Evolutionary conservation across 2,113 vertebrate species (phyloP).

Genomic region (Leucosticte australis): DNA sequence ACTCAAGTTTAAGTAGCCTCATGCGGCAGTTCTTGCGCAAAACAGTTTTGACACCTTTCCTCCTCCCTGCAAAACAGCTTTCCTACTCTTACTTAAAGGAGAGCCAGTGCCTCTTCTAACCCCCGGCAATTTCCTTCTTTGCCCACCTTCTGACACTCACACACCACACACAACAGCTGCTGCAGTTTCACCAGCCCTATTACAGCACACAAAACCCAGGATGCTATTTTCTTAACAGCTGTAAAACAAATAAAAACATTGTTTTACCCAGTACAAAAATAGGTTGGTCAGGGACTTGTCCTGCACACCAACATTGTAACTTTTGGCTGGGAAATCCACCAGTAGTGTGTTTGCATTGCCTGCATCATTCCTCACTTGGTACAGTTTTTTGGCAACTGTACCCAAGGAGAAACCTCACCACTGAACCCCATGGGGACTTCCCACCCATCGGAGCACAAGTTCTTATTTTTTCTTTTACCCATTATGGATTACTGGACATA

Average conservation of each 20-base stretch:
- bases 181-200: neutral
- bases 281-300: neutral
- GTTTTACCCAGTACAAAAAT: neutral
- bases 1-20: neutral
- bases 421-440: neutral
- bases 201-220: neutral
- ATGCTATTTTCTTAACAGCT: neutral
- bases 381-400: neutral
- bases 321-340: neutral
- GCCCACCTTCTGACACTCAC: neutral
- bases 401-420: neutral
- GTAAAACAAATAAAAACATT: neutral
- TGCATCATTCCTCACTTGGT: neutral
- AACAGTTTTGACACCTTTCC: neutral
- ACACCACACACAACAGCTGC: neutral
- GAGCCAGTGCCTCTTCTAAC: neutral
- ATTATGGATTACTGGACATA: neutral
- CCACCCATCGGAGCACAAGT: neutral
- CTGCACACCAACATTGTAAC: neutral
- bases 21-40: neutral
- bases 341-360: accelerated
- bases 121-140: neutral
- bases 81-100: neutral
- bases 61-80: neutral
- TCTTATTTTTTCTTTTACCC: neutral